Percentiles rank a stretch among this genome's conserved stretches.
Evolutionary conservation across 2,888 invertebrate species (phyloP).

Genomic region (Tachystola acroxantha): DNA sequence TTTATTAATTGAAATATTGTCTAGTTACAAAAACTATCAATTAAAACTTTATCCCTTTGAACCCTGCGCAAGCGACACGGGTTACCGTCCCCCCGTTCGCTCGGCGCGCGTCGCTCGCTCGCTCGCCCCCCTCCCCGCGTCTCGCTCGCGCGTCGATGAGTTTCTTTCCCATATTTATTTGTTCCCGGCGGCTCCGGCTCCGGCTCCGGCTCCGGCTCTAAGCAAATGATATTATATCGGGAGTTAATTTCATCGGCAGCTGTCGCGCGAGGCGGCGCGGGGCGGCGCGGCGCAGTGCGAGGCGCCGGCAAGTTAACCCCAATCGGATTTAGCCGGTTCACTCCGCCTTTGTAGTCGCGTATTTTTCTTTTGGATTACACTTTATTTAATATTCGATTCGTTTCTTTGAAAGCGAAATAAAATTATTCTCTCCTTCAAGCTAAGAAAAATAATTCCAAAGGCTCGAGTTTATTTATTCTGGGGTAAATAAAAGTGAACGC

Average conservation of each 20-base stretch:
- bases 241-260: slow-evolving; percentile 43
- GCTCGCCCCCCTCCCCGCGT: slow-evolving; percentile 1
- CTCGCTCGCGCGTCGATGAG: slow-evolving; percentile 29
- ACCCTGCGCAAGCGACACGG: too few species aligned
- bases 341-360: background rate
- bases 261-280: background rate
- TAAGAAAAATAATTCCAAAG: too few species aligned
- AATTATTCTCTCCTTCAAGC: too few species aligned
- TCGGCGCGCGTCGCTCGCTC: slow-evolving; percentile 3
- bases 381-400: slow-evolving; percentile 1
- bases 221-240: slow-evolving; percentile 49
- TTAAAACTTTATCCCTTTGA: too few species aligned
- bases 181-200: slow-evolving; percentile 26
- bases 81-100: too few species aligned
- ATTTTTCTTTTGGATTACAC: slow-evolving; percentile 2
- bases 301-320: too few species aligned
- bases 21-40: too few species aligned
- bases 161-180: slow-evolving; percentile 36
- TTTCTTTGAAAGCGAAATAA: background rate
- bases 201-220: slow-evolving; percentile 28
- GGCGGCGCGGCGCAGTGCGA: too few species aligned
- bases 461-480: too few species aligned
- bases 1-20: too few species aligned
- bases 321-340: background rate
- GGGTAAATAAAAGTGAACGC: too few species aligned